A percentile compares a stretch with the other conserved stretches of the same genome.
phyloP scores from a whole-genome alignment of 2,888 invertebrate genomes.

The Oxystoma pomonae region DNA sequence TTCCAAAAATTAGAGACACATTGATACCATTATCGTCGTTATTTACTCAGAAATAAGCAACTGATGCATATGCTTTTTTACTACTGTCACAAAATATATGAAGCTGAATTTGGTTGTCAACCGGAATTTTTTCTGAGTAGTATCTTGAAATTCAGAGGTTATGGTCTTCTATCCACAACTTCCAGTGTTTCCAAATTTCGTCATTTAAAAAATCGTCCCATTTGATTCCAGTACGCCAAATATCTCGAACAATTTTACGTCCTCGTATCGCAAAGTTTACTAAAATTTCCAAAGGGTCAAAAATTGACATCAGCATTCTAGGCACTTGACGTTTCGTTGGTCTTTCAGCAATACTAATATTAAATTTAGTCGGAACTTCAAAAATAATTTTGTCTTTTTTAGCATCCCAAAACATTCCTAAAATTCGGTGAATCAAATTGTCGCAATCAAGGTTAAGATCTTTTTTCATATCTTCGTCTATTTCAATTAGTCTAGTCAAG shows the following conservation, averaged over 20 bases:
- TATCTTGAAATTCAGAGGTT: no score
- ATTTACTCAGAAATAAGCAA: neutral
- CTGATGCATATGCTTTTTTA: neutral
- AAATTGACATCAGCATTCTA: neutral
- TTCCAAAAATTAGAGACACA: no score
- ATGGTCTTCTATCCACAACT: no score
- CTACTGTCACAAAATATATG: no score
- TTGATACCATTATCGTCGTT: neutral
- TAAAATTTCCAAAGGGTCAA: conserved; percentile 4
- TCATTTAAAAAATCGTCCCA: no score
- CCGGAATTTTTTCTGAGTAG: conserved; percentile 25
- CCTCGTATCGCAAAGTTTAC: neutral
- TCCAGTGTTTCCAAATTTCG: no score
- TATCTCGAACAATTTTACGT: no score
- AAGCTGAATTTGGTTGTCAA: no score
- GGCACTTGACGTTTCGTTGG: neutral
- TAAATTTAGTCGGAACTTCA: neutral
- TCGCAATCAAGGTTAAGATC: neutral
- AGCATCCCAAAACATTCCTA: conserved; percentile 16
- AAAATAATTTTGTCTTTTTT: conserved; percentile 6
- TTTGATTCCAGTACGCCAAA: no score
- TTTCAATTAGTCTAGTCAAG: conserved; percentile 2
- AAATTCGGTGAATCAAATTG: no score
- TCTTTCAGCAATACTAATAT: neutral
- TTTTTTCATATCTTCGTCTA: neutral